phyloP scores from a whole-genome alignment of 2,888 invertebrate species.

The Lampropteryx suffumata region DNA sequence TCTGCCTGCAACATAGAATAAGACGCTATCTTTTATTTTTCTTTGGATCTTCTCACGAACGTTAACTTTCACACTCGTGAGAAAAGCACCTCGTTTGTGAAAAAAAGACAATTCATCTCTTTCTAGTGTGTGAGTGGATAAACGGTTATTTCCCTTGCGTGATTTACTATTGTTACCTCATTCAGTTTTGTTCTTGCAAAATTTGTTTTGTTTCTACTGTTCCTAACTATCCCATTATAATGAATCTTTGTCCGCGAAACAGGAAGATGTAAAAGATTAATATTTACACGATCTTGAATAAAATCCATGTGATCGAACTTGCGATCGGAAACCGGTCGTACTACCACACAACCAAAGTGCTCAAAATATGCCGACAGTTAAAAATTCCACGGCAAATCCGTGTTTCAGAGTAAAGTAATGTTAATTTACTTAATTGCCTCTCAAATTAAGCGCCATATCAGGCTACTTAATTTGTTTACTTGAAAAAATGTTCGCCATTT shows the following conservation, averaged over 20 bases:
- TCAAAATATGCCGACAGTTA: too few relatives aligned
- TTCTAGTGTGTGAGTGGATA: conserved; percentile 20
- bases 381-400: not conserved
- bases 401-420: not conserved
- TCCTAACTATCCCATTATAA: too few relatives aligned
- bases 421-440: conserved; percentile 4
- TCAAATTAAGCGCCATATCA: conserved; percentile 11
- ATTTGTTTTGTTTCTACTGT: conserved; percentile 1
- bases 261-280: too few relatives aligned
- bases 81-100: conserved; percentile 44
- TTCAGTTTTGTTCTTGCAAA: not conserved
- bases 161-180: conserved; percentile 17
- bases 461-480: conserved; percentile 7
- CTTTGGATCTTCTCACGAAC: conserved; percentile 47
- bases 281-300: too few relatives aligned
- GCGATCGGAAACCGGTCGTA: too few relatives aligned
- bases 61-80: conserved; percentile 61
- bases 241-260: too few relatives aligned
- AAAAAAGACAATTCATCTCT: conserved; percentile 31
- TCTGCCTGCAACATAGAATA: not conserved
- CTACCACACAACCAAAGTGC: too few relatives aligned
- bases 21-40: conserved; percentile 21
- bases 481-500: conserved; percentile 1
- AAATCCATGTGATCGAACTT: too few relatives aligned
- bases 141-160: conserved; percentile 21